phyloP scores from a whole-genome alignment of 2,888 invertebrate species.

The Agriopis leucophaearia region DNA sequence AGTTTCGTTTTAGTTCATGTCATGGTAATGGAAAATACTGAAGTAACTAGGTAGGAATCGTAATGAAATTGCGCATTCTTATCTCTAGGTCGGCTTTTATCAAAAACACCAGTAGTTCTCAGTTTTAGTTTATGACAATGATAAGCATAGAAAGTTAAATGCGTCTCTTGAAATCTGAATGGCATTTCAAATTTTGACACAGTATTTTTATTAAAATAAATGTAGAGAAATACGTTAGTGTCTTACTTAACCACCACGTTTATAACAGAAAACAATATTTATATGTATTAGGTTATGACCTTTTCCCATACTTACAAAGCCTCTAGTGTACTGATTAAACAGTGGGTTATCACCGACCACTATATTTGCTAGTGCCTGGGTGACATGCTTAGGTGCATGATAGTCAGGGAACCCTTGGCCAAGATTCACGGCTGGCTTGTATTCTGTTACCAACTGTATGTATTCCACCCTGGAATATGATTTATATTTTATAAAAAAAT shows the following conservation, averaged over 20 bases:
- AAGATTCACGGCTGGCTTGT: conserved; percentile 94
- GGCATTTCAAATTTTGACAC: not conserved
- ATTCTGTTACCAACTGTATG: conserved; percentile 91
- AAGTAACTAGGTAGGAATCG: not conserved
- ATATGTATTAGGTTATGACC: too few relatives aligned
- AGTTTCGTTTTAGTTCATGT: not conserved
- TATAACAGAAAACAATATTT: conserved; percentile 3
- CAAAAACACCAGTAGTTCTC: not conserved
- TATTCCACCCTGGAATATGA: conserved; percentile 93
- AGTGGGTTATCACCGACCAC: conserved; percentile 90
- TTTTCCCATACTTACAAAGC: conserved; percentile 97
- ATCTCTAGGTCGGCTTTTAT: not conserved
- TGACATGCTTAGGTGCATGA: conserved; percentile 93
- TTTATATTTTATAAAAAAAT: not conserved
- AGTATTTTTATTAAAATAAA: too few relatives aligned
- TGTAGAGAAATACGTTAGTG: too few relatives aligned
- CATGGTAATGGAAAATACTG: not conserved
- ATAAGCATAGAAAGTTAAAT: not conserved
- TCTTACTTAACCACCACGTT: not conserved
- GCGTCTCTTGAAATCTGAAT: not conserved
- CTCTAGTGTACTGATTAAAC: conserved; percentile 96
- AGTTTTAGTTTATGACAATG: not conserved
- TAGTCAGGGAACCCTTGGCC: conserved; percentile 99
- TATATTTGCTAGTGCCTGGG: conserved; percentile 90
- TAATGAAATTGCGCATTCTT: not conserved